These are phyloP conservation scores for Acleris laterana DNA, from an alignment of 2,888 invertebrate species.

Conservation along the genomic window DNA sequence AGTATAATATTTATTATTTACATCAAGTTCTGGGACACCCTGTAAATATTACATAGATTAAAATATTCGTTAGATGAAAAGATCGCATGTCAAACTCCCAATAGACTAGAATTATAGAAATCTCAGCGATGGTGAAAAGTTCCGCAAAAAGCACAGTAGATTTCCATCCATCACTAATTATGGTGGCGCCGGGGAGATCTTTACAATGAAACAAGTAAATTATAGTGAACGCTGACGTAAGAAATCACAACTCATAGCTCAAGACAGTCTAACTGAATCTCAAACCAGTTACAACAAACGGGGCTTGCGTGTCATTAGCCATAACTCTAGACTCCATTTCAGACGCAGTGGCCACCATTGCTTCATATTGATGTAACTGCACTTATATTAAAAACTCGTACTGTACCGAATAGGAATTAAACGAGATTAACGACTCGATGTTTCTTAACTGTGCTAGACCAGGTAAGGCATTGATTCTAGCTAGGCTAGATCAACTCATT, in stretches of 20 bases:
- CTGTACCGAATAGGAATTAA: constrained; percentile 14
- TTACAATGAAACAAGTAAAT: not conserved
- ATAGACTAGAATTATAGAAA: no score
- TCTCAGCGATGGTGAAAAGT: no score
- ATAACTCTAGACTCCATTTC: constrained; percentile 5
- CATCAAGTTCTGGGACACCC: no score
- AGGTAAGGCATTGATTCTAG: constrained; percentile 4
- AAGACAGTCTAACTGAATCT: constrained; percentile 1
- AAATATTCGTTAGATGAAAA: no score
- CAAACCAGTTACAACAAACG: constrained; percentile 16
- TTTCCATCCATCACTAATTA: no score
- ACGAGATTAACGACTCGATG: not conserved
- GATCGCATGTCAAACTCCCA: no score
- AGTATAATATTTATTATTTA: no score
- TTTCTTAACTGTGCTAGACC: not conserved
- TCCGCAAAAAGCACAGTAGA: no score
- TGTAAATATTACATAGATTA: no score
- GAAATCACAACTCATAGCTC: not conserved
- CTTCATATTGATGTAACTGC: constrained; percentile 24
- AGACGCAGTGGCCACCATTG: constrained; percentile 11
- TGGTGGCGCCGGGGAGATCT: not conserved
- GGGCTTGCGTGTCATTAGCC: constrained; percentile 25
- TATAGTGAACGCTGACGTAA: not conserved
- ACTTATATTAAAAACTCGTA: constrained; percentile 19
- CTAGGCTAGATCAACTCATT: not conserved